Evolutionary conservation across 2,888 invertebrate species (phyloP), one percentile per base, ranked within the genome.

Genomic region (Apamea crenata): DNA sequence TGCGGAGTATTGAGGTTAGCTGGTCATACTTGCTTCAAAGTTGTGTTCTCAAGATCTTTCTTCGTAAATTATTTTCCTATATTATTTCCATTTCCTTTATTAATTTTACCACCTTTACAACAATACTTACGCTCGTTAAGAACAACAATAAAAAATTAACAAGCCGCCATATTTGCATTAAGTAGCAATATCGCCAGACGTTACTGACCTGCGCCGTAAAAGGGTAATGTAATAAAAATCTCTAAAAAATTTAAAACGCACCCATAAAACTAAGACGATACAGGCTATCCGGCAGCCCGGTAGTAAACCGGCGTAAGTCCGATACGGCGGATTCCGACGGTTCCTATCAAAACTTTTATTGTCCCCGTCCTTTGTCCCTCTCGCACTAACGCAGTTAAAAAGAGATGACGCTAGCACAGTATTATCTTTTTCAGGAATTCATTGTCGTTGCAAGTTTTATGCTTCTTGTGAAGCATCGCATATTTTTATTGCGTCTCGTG

Each of bases 341-440:
- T 95, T 95, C 94, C 95, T 95, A 97, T 97, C 96, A 96, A 96
- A 96, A 95, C 90, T 96, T 97, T 96, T 97, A 97, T 95, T 95
- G 93, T 94, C 90, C 83, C 91, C 89, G 92, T 93, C 95, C 93
- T 94, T 94, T 95, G 94, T 96, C 96, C 94, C 90, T 91, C 93
- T 96, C 94, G 25, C 92, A 91, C 95, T 91, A 90, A 93, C 92
- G 91, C 91, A 93, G 93, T 90, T 93, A 92, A 94, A 95, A 95
- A 94, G 95, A 94, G 95, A 95, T 92, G 94, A 92, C 93, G 93
- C 91, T 91, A 92, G 91, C 86, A 89, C 90, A 90, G 93, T 92
- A 95, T 95, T 94, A 95, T 96, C 96, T 96, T 96, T 96, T 96
- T 95, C 96, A 95, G 95, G 94, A 96, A 97, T 96, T 96, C 96